These are phyloP conservation scores for Calyptommatus sinebrachiatus DNA, from an alignment of 2,113 vertebrate genomes.

Conservation along the genomic window DNA sequence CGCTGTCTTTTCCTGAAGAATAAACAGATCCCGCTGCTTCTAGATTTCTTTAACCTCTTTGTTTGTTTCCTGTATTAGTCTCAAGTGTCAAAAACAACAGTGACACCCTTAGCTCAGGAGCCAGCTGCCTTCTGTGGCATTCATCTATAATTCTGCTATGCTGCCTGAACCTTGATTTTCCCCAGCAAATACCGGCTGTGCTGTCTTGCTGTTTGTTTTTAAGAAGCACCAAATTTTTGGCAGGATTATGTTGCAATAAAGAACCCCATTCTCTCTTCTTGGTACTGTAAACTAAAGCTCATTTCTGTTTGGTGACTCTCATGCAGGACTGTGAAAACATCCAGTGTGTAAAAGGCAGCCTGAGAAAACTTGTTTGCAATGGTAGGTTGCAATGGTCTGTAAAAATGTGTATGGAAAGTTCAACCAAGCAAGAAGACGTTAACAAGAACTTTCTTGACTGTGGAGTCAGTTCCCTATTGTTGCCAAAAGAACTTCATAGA, in stretches of 20 bases:
- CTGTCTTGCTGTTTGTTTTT: conserved; percentile 15
- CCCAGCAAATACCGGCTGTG: conserved; percentile 1
- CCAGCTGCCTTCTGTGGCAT: not conserved
- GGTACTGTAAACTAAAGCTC: not conserved
- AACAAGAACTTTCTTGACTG: not conserved
- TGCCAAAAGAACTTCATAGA: too few relatives aligned
- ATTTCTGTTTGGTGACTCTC: not conserved
- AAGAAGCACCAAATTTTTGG: conserved; percentile 21
- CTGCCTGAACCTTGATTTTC: not conserved
- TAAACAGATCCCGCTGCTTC: not conserved
- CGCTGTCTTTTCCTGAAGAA: not conserved
- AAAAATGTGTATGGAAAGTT: not conserved
- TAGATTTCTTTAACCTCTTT: not conserved
- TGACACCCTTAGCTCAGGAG: not conserved
- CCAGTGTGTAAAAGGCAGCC: not conserved
- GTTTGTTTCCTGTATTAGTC: conserved; percentile 1
- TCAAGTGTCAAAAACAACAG: not conserved
- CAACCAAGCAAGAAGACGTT: not conserved
- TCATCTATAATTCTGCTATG: not conserved
- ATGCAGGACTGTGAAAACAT: not conserved
- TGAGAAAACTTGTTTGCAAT: conserved; percentile 1
- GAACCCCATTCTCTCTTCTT: conserved; percentile 17
- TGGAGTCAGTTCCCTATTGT: not conserved
- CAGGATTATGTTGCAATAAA: conserved; percentile 18
- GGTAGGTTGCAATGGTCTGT: not conserved